phyloP scores from a whole-genome alignment of 2,797 vertebrate species.

The Bovichtus variegatus region DNA sequence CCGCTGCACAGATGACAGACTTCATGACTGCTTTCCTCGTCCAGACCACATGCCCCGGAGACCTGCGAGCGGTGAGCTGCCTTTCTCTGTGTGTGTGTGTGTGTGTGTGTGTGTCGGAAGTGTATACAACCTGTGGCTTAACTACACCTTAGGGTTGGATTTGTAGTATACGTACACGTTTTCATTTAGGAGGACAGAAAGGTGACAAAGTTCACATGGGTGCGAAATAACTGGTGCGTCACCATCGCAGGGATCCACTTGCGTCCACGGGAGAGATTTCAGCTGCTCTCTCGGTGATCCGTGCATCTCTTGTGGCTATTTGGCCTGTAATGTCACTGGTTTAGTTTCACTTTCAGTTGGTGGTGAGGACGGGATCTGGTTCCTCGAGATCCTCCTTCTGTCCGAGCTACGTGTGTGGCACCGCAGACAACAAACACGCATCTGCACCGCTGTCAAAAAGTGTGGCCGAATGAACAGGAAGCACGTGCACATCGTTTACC shows the following conservation, averaged over 20 bases:
- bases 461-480: neutral
- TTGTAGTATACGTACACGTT: neutral
- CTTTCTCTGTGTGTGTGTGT: neutral
- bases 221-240: neutral
- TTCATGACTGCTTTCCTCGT: slow-evolving; percentile 50
- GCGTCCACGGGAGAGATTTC: neutral
- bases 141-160: neutral
- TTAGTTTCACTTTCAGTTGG: slow-evolving; percentile 58
- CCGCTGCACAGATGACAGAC: slow-evolving; percentile 53
- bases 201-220: neutral
- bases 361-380: accelerated
- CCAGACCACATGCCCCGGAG: slow-evolving; percentile 12
- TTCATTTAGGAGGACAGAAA: neutral
- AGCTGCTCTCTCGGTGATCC: neutral
- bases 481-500: neutral
- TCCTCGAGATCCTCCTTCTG: neutral
- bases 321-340: neutral
- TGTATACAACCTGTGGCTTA: neutral
- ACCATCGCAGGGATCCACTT: slow-evolving; percentile 36
- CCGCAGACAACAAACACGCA: no score
- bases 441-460: neutral
- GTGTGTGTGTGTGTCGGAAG: neutral
- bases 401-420: no score
- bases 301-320: slow-evolving; percentile 10
- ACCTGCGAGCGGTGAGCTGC: slow-evolving; percentile 46